Percentiles rank a stretch among this genome's conserved stretches.
Conservation (phyloP, 2,888 invertebrate genomes). For the Machimus atricapillus region DNA sequence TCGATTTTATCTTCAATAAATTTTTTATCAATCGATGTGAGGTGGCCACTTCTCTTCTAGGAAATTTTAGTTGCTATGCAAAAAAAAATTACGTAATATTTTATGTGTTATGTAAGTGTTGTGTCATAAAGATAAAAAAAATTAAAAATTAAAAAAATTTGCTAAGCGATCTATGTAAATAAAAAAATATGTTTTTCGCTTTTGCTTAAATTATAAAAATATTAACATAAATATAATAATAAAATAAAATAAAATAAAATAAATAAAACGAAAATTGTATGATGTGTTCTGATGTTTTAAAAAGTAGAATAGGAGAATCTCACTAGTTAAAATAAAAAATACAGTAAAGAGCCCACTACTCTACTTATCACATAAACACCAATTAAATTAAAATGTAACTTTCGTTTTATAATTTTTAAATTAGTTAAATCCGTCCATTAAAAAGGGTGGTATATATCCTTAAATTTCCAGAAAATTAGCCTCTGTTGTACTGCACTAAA, state of each 20-base stretch:
- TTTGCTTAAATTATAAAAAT: not conserved
- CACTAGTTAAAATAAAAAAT: not conserved
- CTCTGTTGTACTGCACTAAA: too few relatives aligned
- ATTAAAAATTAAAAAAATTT: too few relatives aligned
- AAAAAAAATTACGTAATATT: not conserved
- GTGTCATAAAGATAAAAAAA: too few relatives aligned
- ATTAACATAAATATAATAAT: not conserved
- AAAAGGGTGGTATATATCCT: not conserved
- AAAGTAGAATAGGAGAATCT: constrained; percentile 37
- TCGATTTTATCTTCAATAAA: too few relatives aligned
- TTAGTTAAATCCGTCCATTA: not conserved
- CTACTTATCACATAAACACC: constrained; percentile 30
- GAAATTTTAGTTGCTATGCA: not conserved
- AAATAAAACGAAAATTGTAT: not conserved
- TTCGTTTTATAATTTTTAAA: not conserved
- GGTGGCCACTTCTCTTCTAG: too few relatives aligned
- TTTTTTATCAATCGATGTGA: too few relatives aligned
- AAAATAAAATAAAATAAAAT: not conserved
- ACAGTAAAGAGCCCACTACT: constrained; percentile 30
- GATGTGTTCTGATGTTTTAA: constrained; percentile 19
- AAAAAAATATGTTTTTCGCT: not conserved
- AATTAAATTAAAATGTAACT: not conserved
- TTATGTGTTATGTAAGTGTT: too few relatives aligned
- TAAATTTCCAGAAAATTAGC: not conserved
- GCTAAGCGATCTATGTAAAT: not conserved